These are phyloP conservation scores for Tenthredo distinguenda DNA, from an alignment of 2,888 invertebrate genomes.

Conservation along the genomic window DNA sequence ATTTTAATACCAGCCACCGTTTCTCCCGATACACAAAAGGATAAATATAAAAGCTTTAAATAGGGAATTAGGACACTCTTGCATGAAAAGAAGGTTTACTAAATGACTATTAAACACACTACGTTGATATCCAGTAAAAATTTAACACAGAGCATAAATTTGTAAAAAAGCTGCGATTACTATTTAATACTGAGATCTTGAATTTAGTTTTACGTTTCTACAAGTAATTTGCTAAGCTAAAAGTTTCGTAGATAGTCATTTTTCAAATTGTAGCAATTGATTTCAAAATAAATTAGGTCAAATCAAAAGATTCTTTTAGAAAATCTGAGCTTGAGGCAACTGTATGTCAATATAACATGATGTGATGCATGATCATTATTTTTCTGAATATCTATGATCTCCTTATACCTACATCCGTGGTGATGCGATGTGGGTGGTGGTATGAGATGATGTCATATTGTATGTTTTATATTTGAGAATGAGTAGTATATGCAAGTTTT, in stretches of 20 bases:
- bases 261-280: neutral
- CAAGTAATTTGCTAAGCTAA: neutral
- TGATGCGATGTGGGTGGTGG: neutral
- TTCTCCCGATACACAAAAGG: neutral
- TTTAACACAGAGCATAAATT: neutral
- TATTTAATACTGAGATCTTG: no score
- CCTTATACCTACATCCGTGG: neutral
- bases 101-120: neutral
- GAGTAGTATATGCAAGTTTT: neutral
- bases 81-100: neutral
- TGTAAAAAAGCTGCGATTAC: neutral
- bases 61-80: neutral
- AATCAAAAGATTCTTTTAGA: neutral
- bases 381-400: neutral
- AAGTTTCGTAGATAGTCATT: neutral
- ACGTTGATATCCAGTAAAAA: neutral
- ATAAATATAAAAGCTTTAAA: neutral
- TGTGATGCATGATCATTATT: neutral
- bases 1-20: conserved; percentile 5
- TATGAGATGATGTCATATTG: conserved; percentile 17
- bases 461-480: neutral
- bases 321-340: neutral
- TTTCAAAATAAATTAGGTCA: neutral
- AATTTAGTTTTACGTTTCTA: neutral
- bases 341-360: neutral